Evolutionary conservation across 1,140 invertebrate species (phyloP).

Genomic region (Hydropsyche tenuis): DNA sequence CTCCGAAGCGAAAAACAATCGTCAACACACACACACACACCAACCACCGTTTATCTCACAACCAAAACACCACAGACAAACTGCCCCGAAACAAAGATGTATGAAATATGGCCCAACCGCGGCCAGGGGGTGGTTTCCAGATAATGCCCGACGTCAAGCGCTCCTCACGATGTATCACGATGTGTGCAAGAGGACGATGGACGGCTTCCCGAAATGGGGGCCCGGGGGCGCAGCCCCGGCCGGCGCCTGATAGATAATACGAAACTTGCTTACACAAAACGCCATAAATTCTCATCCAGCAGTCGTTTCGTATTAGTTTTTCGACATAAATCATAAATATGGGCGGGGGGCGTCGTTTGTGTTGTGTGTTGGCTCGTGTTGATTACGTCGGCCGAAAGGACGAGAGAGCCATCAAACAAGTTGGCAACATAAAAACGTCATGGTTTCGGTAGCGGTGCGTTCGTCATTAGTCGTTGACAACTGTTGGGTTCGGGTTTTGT

Average conservation of each 20-base stretch:
- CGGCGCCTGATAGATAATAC: constrained; percentile 49
- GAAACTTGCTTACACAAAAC: constrained; percentile 50
- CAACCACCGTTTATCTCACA: too few species aligned
- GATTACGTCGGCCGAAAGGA: constrained; percentile 46
- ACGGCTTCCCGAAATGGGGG: too few species aligned
- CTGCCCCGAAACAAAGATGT: too few species aligned
- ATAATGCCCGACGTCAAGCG: too few species aligned
- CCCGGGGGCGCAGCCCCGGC: constrained; percentile 15
- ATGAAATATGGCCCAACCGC: too few species aligned
- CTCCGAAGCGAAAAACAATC: background rate
- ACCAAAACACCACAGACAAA: too few species aligned
- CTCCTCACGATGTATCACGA: too few species aligned
- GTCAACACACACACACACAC: too few species aligned
- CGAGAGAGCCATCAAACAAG: constrained; percentile 51
- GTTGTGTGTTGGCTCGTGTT: constrained; percentile 38
- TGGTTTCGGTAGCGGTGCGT: constrained; percentile 27
- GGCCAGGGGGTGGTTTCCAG: too few species aligned
- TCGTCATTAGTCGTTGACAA: constrained; percentile 21
- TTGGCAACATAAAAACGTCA: constrained; percentile 50
- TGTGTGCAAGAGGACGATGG: too few species aligned
- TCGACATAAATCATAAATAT: constrained; percentile 51
- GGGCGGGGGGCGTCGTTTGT: constrained; percentile 15
- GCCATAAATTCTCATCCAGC: constrained; percentile 50
- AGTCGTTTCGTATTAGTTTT: constrained; percentile 51
- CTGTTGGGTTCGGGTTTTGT: too few species aligned